These are phyloP conservation scores for Eilema depressum DNA, from an alignment of 2,888 invertebrate species.

Conservation along the genomic window DNA sequence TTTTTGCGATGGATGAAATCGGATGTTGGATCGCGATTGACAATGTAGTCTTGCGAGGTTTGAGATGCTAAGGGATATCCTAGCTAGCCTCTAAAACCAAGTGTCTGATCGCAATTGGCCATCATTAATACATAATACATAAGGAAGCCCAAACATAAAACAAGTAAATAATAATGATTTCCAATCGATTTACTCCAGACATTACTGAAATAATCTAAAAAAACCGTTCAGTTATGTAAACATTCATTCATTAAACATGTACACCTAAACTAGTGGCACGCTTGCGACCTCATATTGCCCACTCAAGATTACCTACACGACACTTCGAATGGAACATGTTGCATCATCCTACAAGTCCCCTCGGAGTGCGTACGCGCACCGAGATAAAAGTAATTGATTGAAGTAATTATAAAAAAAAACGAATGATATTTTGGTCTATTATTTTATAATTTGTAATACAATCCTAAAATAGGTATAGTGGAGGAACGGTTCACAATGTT, in stretches of 20 bases:
- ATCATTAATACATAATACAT: too few relatives aligned
- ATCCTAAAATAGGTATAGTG: conserved; percentile 13
- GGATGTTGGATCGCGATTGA: too few relatives aligned
- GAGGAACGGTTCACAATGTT: neutral
- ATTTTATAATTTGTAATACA: conserved; percentile 15
- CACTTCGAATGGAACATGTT: neutral
- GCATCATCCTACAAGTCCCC: conserved; percentile 15
- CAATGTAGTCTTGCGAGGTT: too few relatives aligned
- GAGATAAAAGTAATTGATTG: conserved; percentile 12
- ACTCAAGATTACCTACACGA: conserved; percentile 5
- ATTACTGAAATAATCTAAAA: neutral
- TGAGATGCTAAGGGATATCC: too few relatives aligned
- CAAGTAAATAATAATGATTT: neutral
- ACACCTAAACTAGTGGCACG: conserved; percentile 4
- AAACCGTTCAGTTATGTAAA: neutral
- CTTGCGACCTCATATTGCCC: conserved; percentile 10
- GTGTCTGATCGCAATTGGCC: too few relatives aligned
- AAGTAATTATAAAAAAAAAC: neutral
- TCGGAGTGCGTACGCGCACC: conserved; percentile 4
- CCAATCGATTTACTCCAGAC: neutral
- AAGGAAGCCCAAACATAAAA: neutral
- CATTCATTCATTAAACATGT: neutral
- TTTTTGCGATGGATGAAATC: too few relatives aligned
- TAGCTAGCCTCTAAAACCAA: too few relatives aligned
- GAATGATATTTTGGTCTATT: neutral